phyloP scores from a whole-genome alignment of 2,888 invertebrate species.

The Melanotus villosus region DNA sequence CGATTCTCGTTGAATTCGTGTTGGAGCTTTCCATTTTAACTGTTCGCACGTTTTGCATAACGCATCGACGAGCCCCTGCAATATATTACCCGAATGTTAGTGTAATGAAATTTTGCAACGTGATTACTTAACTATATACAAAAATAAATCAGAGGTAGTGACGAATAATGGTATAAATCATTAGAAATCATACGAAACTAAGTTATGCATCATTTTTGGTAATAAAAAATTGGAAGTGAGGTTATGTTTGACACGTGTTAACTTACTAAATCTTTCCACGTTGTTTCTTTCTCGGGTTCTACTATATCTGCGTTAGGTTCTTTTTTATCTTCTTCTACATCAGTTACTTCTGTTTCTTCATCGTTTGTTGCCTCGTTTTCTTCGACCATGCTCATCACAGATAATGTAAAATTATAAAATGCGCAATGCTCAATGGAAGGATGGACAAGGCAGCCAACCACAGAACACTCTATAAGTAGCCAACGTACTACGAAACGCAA shows the following conservation, averaged over 20 bases:
- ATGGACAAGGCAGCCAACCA: no score
- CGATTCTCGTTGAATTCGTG: slow-evolving; percentile 95
- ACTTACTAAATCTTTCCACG: slow-evolving; percentile 77
- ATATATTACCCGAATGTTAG: not conserved
- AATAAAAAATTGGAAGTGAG: slow-evolving; percentile 10
- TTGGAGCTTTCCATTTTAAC: slow-evolving; percentile 94
- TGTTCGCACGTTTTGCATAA: slow-evolving; percentile 92
- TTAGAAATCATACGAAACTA: slow-evolving; percentile 2
- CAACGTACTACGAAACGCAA: no score
- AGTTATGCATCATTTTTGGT: slow-evolving; percentile 28
- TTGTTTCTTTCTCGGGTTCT: slow-evolving; percentile 56
- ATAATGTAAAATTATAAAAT: not conserved
- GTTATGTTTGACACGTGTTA: slow-evolving; percentile 32
- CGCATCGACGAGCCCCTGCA: slow-evolving; percentile 90
- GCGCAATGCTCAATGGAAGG: not conserved
- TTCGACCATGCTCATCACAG: not conserved
- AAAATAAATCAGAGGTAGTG: slow-evolving; percentile 33
- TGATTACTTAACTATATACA: not conserved
- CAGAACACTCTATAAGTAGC: no score
- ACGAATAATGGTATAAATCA: slow-evolving; percentile 28
- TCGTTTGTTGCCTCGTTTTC: slow-evolving; percentile 3
- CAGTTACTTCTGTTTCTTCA: slow-evolving; percentile 25
- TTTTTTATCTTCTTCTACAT: slow-evolving; percentile 44
- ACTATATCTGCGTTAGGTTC: slow-evolving; percentile 43
- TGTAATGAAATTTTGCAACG: no score